phyloP scores from a whole-genome alignment of 2,797 vertebrate species.

The Siniperca obscura region DNA sequence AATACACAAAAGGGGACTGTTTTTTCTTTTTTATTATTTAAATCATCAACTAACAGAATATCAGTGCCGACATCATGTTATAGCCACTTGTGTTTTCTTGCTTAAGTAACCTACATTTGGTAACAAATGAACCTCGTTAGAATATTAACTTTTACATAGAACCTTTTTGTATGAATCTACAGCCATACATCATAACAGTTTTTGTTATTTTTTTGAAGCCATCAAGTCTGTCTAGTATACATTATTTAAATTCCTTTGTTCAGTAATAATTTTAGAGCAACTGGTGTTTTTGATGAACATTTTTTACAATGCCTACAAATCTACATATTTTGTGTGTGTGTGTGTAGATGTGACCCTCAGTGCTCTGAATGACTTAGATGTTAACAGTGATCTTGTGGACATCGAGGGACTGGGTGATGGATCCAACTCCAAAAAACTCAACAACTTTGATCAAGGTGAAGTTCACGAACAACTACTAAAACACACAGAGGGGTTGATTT shows the following conservation, averaged over 20 bases:
- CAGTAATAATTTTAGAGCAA: not conserved
- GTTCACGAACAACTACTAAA: not conserved
- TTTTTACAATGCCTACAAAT: not conserved
- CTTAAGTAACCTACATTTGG: not conserved
- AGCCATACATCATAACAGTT: too few species aligned
- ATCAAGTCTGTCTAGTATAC: too few species aligned
- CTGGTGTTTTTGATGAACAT: not conserved
- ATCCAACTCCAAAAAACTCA: conserved; percentile 89
- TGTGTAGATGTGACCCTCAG: conserved; percentile 90
- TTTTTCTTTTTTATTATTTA: not conserved
- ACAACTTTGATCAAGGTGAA: conserved; percentile 91
- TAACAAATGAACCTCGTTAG: not conserved
- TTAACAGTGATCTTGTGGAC: conserved; percentile 91
- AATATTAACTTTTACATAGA: too few species aligned
- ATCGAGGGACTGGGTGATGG: conserved; percentile 89
- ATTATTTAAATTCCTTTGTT: too few species aligned
- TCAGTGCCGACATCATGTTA: not conserved
- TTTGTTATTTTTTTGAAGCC: too few species aligned
- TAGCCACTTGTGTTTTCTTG: not conserved
- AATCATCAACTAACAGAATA: not conserved
- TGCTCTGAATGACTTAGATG: conserved; percentile 90
- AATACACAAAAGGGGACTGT: too few species aligned
- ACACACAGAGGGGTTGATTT: not conserved
- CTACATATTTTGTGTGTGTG: conserved; percentile 6
- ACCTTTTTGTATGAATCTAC: too few species aligned